Base-by-base conservation (phyloP, 2,113 vertebrate genomes). In the Ptychochromis oligacanthus region DNA sequence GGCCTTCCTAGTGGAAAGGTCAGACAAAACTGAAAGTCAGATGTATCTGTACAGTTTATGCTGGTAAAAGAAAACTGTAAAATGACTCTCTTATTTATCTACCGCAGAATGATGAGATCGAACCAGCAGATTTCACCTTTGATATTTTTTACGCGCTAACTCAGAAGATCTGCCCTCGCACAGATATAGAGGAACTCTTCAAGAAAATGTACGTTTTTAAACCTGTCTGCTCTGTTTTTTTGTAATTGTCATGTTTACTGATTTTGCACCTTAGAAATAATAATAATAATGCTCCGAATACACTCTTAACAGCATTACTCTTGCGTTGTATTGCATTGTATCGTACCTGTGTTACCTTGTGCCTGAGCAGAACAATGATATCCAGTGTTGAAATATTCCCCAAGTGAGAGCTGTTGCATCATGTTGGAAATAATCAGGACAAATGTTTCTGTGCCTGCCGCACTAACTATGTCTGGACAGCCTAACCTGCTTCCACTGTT, bases 1-100 rank as follows among this genome's bases (percentile, higher is more conserved):
- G 98, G 98, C 82, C 96, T 99, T 90, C 98, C 98, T 28, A 99
- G 98, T 80, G 98, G 98, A 96, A 99, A 99, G 98, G 98, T 99
- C 95, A 90, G 86, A 13, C 13, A 8, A 1, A 17, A n/a, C 14
- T 1, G 7, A 20, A 46, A 22, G 15, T 77, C 40, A 26, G 14
- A 79, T 60, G n/a, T 14, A 6, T 77, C 5, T 1, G 4, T 72
- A 5, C 17, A 18, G 43, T 43, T 28, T 22, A 12, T 36, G 55
- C 14, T 12, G 75, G 6, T 31, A 22, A 58, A 74, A 74, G 7
- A 36, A 40, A 58, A 5, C 38, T 12, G n/a, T 10, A 28, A 28
- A 46, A 14, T 9, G 11, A 2, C 22, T 24, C 22, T 57, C 20
- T 72, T 70, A 0, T 70, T 70, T 70, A 2, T 83, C 61, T 80